phyloP scores from a whole-genome alignment of 2,113 vertebrate species.

The Chloebia gouldiae region DNA sequence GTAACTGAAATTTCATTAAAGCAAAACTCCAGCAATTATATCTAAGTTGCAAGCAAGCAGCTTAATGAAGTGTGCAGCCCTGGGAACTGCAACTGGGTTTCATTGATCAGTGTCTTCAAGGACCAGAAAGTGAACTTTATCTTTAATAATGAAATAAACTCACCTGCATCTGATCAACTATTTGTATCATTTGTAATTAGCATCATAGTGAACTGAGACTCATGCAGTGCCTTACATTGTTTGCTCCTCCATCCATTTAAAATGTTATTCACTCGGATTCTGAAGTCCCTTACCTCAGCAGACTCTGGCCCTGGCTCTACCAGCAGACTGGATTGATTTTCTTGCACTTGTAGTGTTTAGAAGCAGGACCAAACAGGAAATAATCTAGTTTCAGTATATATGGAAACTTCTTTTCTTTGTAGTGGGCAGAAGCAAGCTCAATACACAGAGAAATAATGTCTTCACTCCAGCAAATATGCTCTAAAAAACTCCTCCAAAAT shows the following conservation, averaged over 20 bases:
- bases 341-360: background rate
- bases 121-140: background rate
- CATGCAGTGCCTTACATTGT: background rate
- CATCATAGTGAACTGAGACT: background rate
- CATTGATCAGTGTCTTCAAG: background rate
- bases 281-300: background rate
- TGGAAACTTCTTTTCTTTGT: constrained; percentile 3
- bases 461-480: background rate
- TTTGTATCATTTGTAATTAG: background rate
- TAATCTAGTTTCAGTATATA: background rate
- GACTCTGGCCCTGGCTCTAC: background rate
- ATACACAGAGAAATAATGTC: background rate
- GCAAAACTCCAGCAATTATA: background rate
- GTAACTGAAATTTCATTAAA: background rate
- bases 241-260: background rate
- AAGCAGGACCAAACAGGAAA: constrained; percentile 32
- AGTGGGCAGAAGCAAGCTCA: background rate
- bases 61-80: background rate
- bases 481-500: background rate
- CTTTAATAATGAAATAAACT: background rate
- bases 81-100: background rate
- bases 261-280: background rate
- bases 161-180: background rate
- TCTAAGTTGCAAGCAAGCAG: background rate
- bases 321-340: background rate